phyloP scores from a whole-genome alignment of 1,140 invertebrate species.

The Drosophila sulfurigaster region DNA sequence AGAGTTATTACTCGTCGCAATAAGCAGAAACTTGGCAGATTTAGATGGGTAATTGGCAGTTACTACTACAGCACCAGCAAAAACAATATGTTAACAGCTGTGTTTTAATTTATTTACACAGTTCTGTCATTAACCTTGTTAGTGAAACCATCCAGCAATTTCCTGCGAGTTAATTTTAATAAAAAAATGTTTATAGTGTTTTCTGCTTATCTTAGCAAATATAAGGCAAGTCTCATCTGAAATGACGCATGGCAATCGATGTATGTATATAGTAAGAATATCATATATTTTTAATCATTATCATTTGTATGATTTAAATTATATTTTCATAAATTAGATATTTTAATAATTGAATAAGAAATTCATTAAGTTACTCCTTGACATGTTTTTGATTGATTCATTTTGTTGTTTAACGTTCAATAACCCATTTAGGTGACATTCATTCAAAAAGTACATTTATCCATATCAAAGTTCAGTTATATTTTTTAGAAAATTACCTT shows the following conservation, averaged over 20 bases:
- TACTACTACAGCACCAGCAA: conserved; percentile 6
- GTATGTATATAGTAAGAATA: not conserved
- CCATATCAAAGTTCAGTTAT: not conserved
- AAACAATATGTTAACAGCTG: conserved; percentile 39
- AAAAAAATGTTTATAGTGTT: conserved; percentile 2
- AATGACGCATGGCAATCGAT: not conserved
- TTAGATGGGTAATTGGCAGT: conserved; percentile 4
- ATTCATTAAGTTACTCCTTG: too few species aligned
- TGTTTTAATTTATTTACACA: conserved; percentile 37
- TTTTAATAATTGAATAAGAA: too few species aligned
- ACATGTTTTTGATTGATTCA: too few species aligned
- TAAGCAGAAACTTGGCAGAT: conserved; percentile 14
- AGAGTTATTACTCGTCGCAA: conserved; percentile 26
- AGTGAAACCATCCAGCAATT: conserved; percentile 14
- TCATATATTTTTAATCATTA: conserved; percentile 3
- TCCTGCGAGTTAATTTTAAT: conserved; percentile 6
- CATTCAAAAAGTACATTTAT: too few species aligned
- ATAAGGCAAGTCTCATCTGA: not conserved
- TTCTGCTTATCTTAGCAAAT: conserved; percentile 4
- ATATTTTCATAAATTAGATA: too few species aligned
- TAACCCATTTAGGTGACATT: too few species aligned
- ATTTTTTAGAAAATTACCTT: conserved; percentile 58
- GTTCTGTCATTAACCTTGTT: conserved; percentile 37
- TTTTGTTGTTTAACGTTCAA: too few species aligned
- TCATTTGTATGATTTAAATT: not conserved